These are phyloP conservation scores for Tipula lateralis DNA, from an alignment of 2,888 invertebrate genomes.

Conservation along the genomic window DNA sequence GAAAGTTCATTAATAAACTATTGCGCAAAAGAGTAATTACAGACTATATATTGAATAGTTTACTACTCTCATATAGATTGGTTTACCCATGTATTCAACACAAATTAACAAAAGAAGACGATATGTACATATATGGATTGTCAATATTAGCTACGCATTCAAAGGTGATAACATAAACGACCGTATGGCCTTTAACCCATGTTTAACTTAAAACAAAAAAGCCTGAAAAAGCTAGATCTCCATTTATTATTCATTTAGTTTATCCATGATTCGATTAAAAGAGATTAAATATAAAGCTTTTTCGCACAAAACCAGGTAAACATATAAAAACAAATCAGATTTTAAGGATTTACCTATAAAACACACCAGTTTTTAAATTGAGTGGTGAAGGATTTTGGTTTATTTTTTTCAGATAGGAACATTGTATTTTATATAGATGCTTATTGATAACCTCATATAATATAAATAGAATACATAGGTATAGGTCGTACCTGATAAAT, in stretches of 20 bases:
- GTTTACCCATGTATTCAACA: too few relatives aligned
- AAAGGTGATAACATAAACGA: background rate
- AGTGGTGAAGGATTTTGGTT: constrained; percentile 6
- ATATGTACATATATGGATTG: too few relatives aligned
- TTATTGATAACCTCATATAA: background rate
- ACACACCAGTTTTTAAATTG: background rate
- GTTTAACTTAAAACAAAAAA: background rate
- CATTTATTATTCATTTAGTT: background rate
- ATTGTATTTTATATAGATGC: background rate
- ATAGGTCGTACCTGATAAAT: background rate
- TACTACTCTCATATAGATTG: too few relatives aligned
- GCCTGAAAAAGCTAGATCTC: background rate
- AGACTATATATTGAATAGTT: too few relatives aligned
- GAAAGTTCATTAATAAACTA: too few relatives aligned
- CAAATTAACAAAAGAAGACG: too few relatives aligned
- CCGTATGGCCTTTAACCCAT: background rate
- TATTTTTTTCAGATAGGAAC: background rate
- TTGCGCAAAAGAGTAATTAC: too few relatives aligned
- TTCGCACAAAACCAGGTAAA: background rate
- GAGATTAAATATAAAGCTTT: background rate
- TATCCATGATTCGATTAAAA: background rate
- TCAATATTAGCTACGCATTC: background rate
- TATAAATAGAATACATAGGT: background rate
- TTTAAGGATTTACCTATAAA: constrained; percentile 5
- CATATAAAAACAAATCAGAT: constrained; percentile 5